Base-by-base conservation (phyloP, 2,797 vertebrate species). In the Agapornis canus region DNA sequence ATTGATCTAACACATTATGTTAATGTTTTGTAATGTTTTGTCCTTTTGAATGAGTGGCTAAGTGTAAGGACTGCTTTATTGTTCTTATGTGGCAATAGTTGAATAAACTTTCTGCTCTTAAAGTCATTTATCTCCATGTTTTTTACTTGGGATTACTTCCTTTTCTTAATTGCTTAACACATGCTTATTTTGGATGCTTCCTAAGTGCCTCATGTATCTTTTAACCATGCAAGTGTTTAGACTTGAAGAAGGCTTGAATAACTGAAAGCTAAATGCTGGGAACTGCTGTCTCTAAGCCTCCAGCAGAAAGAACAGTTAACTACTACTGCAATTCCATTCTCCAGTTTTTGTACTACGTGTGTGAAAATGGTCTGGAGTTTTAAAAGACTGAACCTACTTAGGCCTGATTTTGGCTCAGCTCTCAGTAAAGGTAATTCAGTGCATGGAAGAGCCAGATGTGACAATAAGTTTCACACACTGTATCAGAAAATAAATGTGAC, bases 1-100 rank as follows among this genome's bases (percentile, higher is more conserved):
- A 82, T 25, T 57, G 83, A 95, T 95, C 94, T 96, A 66, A 88
- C 97, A 97, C 97, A 97, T 98, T 98, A 97, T 97, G 98, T 98
- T 98, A 98, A 97, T 98, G 98, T 97, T 97, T 64, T 97, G 97
- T 97, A 95, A 92, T 96, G 97, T 35, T 35, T 35, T 35, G 35
- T 97, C 93, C 84, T 96, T 97, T 71, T 91, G 82, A 89, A 92
- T 94, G 86, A 96, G 91, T 97, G 93, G 94, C 96, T 94, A 95
- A 83, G 18, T 96, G 94, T 98, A 97, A 96, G 97, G 97, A 97
- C 97, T 97, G 95, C 96, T 97, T 98, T 95, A 91, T 94, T 98
- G 96, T 98, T 97, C 97, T 97, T 94, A 91, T 92, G 95, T 87
- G 95, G 96, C 96, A 96, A 96, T 96, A 98, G 95, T 90, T 93